Evolutionary conservation across 2,888 invertebrate species (phyloP).

Genomic region (Leptura quadrifasciata): DNA sequence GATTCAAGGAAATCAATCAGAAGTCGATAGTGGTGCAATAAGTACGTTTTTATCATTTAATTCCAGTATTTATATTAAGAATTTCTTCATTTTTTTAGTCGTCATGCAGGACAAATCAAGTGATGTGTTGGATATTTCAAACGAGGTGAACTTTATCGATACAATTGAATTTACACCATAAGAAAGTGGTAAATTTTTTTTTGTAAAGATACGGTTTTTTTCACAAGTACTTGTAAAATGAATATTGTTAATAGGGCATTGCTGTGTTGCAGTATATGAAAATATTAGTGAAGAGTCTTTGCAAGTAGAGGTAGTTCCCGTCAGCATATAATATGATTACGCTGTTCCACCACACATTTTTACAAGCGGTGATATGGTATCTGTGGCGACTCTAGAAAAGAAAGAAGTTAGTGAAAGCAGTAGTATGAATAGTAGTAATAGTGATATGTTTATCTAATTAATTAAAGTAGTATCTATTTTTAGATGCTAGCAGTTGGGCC

Average conservation of each 20-base stretch:
- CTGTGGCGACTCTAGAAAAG: not conserved
- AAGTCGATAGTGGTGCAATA: conserved; percentile 6
- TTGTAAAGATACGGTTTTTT: not conserved
- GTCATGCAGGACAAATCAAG: not conserved
- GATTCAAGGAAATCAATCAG: conserved; percentile 20
- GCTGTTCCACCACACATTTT: not conserved
- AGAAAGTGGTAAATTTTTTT: not conserved
- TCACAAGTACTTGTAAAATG: not conserved
- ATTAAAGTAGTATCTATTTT: not conserved
- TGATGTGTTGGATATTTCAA: not conserved
- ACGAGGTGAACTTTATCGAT: not conserved
- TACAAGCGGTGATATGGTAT: not conserved
- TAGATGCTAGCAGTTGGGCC: not conserved
- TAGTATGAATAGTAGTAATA: too few species aligned
- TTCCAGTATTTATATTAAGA: not conserved
- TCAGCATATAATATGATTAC: too few species aligned
- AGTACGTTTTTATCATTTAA: not conserved
- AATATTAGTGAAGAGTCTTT: not conserved
- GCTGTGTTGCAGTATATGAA: not conserved
- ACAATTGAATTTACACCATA: not conserved
- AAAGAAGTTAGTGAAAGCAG: too few species aligned
- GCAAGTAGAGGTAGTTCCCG: not conserved
- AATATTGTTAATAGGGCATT: not conserved
- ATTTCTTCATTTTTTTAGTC: not conserved
- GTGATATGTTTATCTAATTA: too few species aligned